phyloP scores from a whole-genome alignment of 2,888 invertebrate genomes.

The Catocala fraxini region DNA sequence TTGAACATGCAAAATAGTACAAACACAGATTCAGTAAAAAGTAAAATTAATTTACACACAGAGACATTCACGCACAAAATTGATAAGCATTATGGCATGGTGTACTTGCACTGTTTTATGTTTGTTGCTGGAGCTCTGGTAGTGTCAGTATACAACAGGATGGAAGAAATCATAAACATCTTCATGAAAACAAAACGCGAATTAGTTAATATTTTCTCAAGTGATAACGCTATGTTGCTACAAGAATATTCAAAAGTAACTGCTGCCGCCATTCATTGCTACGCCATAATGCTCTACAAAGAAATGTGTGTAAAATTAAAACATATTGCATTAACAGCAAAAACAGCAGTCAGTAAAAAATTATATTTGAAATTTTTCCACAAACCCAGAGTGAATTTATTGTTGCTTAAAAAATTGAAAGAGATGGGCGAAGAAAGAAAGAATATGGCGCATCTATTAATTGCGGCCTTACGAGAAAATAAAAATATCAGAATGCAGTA shows the following conservation, averaged over 20 bases:
- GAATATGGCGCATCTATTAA: conserved; percentile 66
- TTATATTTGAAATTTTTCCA: conserved; percentile 20
- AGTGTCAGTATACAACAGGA: conserved; percentile 64
- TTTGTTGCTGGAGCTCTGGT: conserved; percentile 68
- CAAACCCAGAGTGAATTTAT: conserved; percentile 50
- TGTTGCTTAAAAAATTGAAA: conserved; percentile 68
- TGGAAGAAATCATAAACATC: conserved; percentile 57
- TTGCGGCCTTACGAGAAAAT: conserved; percentile 73
- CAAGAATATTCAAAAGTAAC: conserved; percentile 51
- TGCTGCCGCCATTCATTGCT: conserved; percentile 40
- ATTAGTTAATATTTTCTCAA: conserved; percentile 48
- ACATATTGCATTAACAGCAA: conserved; percentile 3
- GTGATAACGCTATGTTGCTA: conserved; percentile 22
- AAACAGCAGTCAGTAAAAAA: background rate
- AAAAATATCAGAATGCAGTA: conserved; percentile 70
- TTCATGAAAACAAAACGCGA: conserved; percentile 39
- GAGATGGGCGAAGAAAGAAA: conserved; percentile 68
- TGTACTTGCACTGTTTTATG: conserved; percentile 59
- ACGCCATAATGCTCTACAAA: conserved; percentile 39
- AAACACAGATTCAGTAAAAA: conserved; percentile 24
- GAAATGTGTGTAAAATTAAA: conserved; percentile 40
- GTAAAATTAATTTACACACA: conserved; percentile 19
- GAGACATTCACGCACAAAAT: conserved; percentile 20
- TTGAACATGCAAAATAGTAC: conserved; percentile 36
- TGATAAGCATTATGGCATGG: conserved; percentile 33